Evolutionary conservation across 2,797 vertebrate genomes (phyloP).

Genomic region (Oreochromis grahami): DNA sequence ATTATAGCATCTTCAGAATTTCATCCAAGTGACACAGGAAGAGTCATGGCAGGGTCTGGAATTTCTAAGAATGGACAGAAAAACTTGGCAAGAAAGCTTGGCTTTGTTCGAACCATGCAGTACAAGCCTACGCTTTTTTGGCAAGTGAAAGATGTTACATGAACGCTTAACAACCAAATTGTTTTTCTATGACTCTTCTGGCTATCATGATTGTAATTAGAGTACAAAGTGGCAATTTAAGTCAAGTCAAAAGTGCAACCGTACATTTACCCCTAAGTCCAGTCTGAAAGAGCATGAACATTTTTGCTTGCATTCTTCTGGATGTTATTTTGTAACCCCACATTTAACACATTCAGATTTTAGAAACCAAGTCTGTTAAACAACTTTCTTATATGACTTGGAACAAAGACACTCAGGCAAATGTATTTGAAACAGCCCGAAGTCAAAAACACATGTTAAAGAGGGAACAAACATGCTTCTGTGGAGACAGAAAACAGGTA

Average conservation of each 20-base stretch:
- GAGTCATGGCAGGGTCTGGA: conserved; percentile 42
- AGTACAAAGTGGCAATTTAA: conserved; percentile 15
- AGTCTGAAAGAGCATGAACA: background rate
- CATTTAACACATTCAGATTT: background rate
- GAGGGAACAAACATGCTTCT: conserved; percentile 17
- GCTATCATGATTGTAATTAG: conserved; percentile 20
- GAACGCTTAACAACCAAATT: conserved; percentile 7
- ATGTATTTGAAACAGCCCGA: background rate
- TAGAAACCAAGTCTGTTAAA: conserved; percentile 8
- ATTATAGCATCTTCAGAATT: conserved; percentile 79
- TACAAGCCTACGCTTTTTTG: conserved; percentile 10
- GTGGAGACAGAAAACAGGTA: conserved; percentile 37
- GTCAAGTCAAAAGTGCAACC: background rate
- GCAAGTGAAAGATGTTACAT: conserved; percentile 27
- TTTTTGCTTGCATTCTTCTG: background rate
- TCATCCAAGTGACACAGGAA: conserved; percentile 65
- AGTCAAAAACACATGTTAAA: conserved; percentile 14
- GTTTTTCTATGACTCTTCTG: background rate
- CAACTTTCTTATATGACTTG: background rate
- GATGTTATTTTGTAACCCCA: background rate
- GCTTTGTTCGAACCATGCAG: conserved; percentile 17
- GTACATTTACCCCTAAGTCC: conserved; percentile 20
- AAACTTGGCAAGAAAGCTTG: conserved; percentile 14
- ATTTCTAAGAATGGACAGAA: conserved; percentile 67
- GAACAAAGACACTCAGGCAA: background rate